A percentile compares a stretch with the other conserved stretches of the same genome.
phyloP scores from a whole-genome alignment of 2,888 invertebrate species.

The Bellardia bayeri region DNA sequence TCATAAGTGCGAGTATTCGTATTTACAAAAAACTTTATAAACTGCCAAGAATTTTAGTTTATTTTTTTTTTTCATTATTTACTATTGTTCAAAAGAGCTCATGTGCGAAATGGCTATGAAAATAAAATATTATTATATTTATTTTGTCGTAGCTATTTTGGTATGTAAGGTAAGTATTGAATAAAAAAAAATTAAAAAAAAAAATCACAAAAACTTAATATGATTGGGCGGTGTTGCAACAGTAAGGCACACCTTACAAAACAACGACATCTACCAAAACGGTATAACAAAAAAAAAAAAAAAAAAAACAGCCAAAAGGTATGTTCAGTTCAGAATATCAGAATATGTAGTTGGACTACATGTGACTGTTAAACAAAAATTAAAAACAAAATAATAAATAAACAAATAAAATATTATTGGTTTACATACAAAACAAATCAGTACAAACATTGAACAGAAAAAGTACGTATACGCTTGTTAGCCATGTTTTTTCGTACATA shows the following conservation, averaged over 20 bases:
- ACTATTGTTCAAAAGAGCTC: conserved; percentile 68
- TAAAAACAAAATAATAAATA: conserved; percentile 2
- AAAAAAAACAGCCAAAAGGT: conserved; percentile 32
- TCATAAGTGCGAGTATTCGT: not conserved
- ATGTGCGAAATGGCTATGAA: conserved; percentile 71
- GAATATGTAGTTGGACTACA: conserved; percentile 1
- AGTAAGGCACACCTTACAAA: conserved; percentile 67
- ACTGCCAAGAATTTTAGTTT: conserved; percentile 51
- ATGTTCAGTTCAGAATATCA: conserved; percentile 26
- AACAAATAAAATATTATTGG: conserved; percentile 48
- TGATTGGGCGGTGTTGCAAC: conserved; percentile 69
- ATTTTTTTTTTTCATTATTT: conserved; percentile 46
- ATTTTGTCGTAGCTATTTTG: conserved; percentile 53
- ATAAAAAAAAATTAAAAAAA: conserved; percentile 26
- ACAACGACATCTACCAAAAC: conserved; percentile 61
- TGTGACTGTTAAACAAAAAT: conserved; percentile 29
- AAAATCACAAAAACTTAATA: conserved; percentile 45
- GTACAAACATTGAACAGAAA: not conserved
- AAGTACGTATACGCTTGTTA: not conserved
- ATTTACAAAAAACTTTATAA: conserved; percentile 26
- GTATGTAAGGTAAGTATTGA: conserved; percentile 66
- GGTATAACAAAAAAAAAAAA: conserved; percentile 33
- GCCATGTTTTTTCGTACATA: conserved; percentile 4
- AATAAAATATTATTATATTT: conserved; percentile 35
- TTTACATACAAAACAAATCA: conserved; percentile 46